Base-by-base conservation (phyloP, 2,888 invertebrate species). In the Pseudococcus jackbeardsleyi region DNA sequence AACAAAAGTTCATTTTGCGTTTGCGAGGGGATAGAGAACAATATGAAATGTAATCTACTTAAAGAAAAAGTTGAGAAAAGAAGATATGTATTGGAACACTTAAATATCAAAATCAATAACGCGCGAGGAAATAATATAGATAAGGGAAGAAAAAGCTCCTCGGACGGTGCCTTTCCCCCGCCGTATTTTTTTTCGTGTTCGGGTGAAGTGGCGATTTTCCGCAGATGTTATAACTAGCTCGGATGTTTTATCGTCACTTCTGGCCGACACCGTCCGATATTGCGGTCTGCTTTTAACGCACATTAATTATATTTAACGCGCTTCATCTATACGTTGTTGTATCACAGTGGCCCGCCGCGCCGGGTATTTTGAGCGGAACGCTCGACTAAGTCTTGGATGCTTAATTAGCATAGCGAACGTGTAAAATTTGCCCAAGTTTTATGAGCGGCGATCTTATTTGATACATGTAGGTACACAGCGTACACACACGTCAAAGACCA, bases 1-100 rank as follows among this genome's bases (percentile, higher is more conserved):
- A 85, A 85, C 85, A 59, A 85, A 85, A 54, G 85, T 85, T 85
- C 85, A 85, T 85, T 59, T 85, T 85, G 17, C 59, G 72, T 39
- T 54, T 54, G 26, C 26, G 85, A 59, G 54, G 85, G 85, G n/a
- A 59, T 59, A 39, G 39, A 33, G 39, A 59, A 59, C 59, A 85
- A 48, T 59, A 59, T 85, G 59, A 85, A 85, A 85, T 54, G 85
- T 85, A 85, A 85, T 85, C 85, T 85, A 85, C 59, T 85, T 85
- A 85, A 85, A 59, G 85, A 85, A 50, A 59, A 85, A 85, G 54
- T 85, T 85, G 17, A 39, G 54, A 54, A 85, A 54, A 85, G 85
- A 85, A 85, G 85, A 85, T 85, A 85, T 85, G 85, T 85, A 85
- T 85, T 59, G 85, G 85, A 85, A 85, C 85, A 85, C 85, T 85